These are phyloP conservation scores for Andrena bicolor DNA, from an alignment of 2,888 invertebrate species.

Conservation along the genomic window DNA sequence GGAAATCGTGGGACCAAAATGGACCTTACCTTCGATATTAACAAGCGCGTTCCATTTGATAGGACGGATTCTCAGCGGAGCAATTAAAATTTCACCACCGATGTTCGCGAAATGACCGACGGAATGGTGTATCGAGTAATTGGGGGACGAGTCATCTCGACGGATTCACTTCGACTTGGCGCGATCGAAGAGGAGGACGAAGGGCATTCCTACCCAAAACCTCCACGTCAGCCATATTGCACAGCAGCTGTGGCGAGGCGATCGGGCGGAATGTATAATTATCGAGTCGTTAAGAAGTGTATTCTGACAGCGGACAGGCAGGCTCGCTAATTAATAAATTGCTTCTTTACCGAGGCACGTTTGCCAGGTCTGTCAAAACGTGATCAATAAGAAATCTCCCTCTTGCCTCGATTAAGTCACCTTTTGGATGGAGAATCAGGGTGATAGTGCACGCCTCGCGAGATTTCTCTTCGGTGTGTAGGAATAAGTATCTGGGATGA, in stretches of 20 bases:
- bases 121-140: too few relatives aligned
- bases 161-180: too few relatives aligned
- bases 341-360: conserved; percentile 49
- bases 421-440: not conserved
- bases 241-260: conserved; percentile 64
- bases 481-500: too few relatives aligned
- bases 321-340: conserved; percentile 71
- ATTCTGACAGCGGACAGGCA: conserved; percentile 65
- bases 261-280: conserved; percentile 73
- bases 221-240: conserved; percentile 62
- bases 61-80: too few relatives aligned
- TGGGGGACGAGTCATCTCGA: too few relatives aligned
- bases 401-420: conserved; percentile 35
- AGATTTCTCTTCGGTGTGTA: too few relatives aligned
- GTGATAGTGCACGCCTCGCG: too few relatives aligned
- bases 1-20: too few relatives aligned
- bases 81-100: too few relatives aligned
- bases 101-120: too few relatives aligned
- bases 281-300: conserved; percentile 69
- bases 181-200: conserved; percentile 27
- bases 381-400: conserved; percentile 42
- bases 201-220: conserved; percentile 49
- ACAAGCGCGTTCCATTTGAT: too few relatives aligned
- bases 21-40: too few relatives aligned
- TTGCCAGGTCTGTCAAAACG: conserved; percentile 53